These are phyloP conservation scores for Drosophila miranda DNA, from an alignment of 1,140 invertebrate species.

Conservation along the genomic window DNA sequence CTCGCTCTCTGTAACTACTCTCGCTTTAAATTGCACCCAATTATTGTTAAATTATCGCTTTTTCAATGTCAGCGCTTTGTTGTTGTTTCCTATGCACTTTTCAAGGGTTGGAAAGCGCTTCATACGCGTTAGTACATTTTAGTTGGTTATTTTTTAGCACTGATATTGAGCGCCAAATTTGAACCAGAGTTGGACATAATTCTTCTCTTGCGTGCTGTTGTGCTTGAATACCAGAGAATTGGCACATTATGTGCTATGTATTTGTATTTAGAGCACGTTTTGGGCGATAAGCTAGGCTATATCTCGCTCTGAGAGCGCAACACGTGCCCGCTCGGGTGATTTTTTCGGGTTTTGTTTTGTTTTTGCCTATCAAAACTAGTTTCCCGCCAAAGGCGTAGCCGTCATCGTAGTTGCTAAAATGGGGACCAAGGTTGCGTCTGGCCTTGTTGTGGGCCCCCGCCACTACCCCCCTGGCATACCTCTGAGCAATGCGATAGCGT, in stretches of 20 bases:
- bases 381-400: conserved; percentile 51
- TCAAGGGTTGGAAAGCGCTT: conserved; percentile 8
- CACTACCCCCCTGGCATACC: conserved; percentile 1
- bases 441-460: conserved; percentile 18
- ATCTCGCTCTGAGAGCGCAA: conserved; percentile 25
- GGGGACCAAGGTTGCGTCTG: conserved; percentile 49
- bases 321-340: conserved; percentile 8
- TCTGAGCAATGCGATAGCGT: conserved; percentile 47
- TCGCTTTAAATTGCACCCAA: conserved; percentile 34
- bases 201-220: not conserved
- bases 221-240: conserved; percentile 7
- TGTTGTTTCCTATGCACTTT: conserved; percentile 45
- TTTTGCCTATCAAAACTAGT: conserved; percentile 59
- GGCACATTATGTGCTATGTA: conserved; percentile 14
- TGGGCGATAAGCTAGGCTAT: conserved; percentile 4
- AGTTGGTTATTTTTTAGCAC: not conserved
- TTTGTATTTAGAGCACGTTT: conserved; percentile 15
- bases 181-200: conserved; percentile 26
- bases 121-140: not conserved
- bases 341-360: conserved; percentile 5
- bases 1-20: conserved; percentile 11
- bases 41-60: conserved; percentile 40
- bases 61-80: conserved; percentile 65
- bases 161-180: conserved; percentile 13
- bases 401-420: conserved; percentile 30